Evolutionary conservation across 2,797 vertebrate species (phyloP).

Genomic region (Tiaroga cobitis): DNA sequence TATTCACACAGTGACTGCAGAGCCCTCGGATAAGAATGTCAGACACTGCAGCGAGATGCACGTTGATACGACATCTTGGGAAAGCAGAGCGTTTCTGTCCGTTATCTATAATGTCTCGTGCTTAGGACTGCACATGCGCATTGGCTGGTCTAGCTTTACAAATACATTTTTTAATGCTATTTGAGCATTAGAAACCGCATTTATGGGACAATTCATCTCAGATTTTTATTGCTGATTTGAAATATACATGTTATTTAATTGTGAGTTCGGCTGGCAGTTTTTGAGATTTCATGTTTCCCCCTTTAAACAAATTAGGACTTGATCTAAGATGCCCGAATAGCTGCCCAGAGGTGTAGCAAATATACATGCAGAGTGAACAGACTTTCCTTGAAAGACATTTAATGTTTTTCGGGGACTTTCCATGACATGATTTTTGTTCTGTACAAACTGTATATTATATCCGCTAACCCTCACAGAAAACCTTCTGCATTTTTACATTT

Average conservation of each 20-base stretch:
- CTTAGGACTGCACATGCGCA: no score
- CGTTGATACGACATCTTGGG: not conserved
- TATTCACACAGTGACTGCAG: slow-evolving; percentile 23
- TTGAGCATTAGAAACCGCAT: not conserved
- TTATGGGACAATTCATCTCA: not conserved
- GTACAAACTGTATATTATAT: not conserved
- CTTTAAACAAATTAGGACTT: not conserved
- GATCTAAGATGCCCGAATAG: not conserved
- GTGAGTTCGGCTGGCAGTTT: not conserved
- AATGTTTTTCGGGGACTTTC: not conserved
- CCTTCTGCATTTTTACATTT: not conserved
- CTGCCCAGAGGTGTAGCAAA: no score
- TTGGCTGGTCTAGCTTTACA: no score
- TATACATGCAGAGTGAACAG: no score
- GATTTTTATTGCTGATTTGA: not conserved
- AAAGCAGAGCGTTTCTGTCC: not conserved
- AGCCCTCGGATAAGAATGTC: not conserved
- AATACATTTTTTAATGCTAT: no score
- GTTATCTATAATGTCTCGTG: not conserved
- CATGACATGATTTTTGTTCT: not conserved
- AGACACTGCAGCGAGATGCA: not conserved
- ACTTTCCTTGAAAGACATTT: not conserved
- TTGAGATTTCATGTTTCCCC: not conserved
- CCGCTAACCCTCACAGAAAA: not conserved
- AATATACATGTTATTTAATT: not conserved